Evolutionary conservation across 2,113 vertebrate genomes (phyloP).

Genomic region (Balaeniceps rex): DNA sequence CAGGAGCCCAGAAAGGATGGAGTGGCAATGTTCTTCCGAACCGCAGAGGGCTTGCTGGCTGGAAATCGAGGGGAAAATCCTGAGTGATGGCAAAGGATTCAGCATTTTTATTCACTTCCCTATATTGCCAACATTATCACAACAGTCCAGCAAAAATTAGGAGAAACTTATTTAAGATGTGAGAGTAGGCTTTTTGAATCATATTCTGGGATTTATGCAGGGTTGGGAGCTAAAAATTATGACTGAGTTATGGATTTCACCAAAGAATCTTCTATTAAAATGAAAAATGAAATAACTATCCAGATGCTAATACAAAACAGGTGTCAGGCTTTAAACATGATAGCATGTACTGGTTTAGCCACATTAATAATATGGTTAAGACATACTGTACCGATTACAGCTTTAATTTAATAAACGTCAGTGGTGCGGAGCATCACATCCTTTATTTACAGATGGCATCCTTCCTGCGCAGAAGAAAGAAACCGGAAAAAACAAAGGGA

Average conservation of each 20-base stretch:
- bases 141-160: background rate
- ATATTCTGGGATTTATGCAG: background rate
- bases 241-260: conserved; percentile 15
- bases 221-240: background rate
- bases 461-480: background rate
- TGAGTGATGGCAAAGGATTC: background rate
- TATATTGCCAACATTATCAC: background rate
- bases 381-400: conserved; percentile 39
- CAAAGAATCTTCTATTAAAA: conserved; percentile 22
- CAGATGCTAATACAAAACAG: conserved; percentile 35
- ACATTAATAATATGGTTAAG: conserved; percentile 47
- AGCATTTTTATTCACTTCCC: background rate
- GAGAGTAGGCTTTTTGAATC: background rate
- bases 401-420: conserved; percentile 44
- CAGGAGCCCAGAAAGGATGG: background rate
- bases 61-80: background rate
- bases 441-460: conserved; percentile 12
- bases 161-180: background rate
- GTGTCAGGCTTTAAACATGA: conserved; percentile 15
- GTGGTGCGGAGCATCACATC: background rate
- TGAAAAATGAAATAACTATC: conserved; percentile 11
- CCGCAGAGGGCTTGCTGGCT: background rate
- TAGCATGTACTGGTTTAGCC: conserved; percentile 13
- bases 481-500: background rate
- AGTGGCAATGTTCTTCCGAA: background rate